These are phyloP conservation scores for Heliconius melpomene DNA, from an alignment of 1,140 invertebrate genomes.

Conservation along the genomic window DNA sequence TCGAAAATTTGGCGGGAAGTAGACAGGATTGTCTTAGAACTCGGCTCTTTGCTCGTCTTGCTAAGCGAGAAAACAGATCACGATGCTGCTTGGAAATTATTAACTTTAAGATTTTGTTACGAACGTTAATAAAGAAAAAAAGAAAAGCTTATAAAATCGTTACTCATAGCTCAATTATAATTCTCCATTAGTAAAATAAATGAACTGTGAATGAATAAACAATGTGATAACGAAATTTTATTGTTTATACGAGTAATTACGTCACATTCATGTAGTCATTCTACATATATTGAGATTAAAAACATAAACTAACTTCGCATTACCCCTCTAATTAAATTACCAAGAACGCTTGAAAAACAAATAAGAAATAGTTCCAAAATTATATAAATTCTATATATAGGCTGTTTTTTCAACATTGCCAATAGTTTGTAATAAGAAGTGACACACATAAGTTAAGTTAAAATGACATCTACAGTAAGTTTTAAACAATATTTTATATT, in stretches of 20 bases:
- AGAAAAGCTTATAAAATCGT: no score
- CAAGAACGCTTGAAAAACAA: background rate
- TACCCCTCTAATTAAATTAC: background rate
- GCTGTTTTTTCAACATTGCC: background rate
- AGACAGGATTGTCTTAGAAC: no score
- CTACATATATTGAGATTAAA: background rate
- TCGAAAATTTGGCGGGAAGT: no score
- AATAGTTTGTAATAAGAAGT: slow-evolving; percentile 17
- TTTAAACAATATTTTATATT: no score
- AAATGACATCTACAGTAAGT: slow-evolving; percentile 23
- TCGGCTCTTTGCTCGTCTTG: no score
- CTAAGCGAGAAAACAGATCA: no score
- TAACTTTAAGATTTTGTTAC: background rate
- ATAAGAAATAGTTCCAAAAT: background rate
- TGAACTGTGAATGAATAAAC: background rate
- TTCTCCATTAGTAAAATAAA: background rate
- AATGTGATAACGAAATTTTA: background rate
- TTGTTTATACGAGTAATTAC: background rate
- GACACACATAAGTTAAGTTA: slow-evolving; percentile 7
- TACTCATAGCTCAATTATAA: background rate
- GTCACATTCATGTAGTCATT: background rate
- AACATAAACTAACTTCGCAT: background rate
- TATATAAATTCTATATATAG: background rate
- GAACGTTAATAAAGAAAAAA: no score
- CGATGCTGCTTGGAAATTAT: background rate